These are phyloP conservation scores for Cacoxenus indagator DNA, from an alignment of 2,888 invertebrate species.

Conservation along the genomic window DNA sequence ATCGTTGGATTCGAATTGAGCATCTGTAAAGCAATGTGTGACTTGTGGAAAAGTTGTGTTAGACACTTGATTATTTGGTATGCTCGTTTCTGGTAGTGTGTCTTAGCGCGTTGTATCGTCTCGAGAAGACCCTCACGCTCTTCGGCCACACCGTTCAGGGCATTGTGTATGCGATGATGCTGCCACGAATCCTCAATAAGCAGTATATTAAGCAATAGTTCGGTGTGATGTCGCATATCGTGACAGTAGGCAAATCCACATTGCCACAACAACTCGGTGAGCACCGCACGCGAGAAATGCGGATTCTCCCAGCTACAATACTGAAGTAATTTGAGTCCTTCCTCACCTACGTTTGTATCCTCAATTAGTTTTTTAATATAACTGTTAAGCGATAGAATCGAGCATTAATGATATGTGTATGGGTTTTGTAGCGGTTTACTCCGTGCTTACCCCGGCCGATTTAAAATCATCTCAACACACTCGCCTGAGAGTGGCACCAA, in stretches of 20 bases:
- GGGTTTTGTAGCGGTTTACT: background rate
- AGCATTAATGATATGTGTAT: background rate
- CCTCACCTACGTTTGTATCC: slow-evolving; percentile 92
- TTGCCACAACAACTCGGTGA: slow-evolving; percentile 93
- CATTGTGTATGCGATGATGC: slow-evolving; percentile 92
- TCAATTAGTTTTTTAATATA: slow-evolving; percentile 96
- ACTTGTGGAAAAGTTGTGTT: slow-evolving; percentile 90
- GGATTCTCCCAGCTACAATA: slow-evolving; percentile 98
- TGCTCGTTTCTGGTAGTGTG: slow-evolving; percentile 95
- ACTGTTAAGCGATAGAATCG: slow-evolving; percentile 67
- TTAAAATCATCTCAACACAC: slow-evolving; percentile 87
- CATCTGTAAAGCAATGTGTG: slow-evolving; percentile 84
- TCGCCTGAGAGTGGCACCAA: slow-evolving; percentile 80
- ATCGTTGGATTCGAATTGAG: slow-evolving; percentile 84
- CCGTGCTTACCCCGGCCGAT: slow-evolving; percentile 78
- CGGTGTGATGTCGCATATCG: slow-evolving; percentile 92
- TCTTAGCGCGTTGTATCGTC: slow-evolving; percentile 91
- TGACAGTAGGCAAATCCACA: slow-evolving; percentile 90
- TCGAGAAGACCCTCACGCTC: slow-evolving; percentile 94
- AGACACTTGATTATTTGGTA: slow-evolving; percentile 98
- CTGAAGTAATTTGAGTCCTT: slow-evolving; percentile 89
- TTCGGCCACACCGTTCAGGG: slow-evolving; percentile 87
- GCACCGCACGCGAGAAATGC: slow-evolving; percentile 88
- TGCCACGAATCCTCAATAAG: slow-evolving; percentile 97
- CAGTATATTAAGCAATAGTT: slow-evolving; percentile 87